phyloP scores from a whole-genome alignment of 2,113 vertebrate species.

The Spea bombifrons region DNA sequence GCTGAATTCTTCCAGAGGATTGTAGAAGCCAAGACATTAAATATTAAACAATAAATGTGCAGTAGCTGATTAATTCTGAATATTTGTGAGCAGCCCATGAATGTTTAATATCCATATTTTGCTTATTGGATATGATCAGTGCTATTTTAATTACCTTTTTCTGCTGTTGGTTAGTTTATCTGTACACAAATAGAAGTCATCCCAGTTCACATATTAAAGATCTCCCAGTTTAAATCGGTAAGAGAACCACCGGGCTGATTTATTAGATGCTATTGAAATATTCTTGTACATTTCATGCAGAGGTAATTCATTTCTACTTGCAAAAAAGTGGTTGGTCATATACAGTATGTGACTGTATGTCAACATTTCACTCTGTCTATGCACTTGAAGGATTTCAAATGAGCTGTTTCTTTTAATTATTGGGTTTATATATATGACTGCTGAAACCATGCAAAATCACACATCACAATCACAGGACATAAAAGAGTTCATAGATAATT shows the following conservation, averaged over 20 bases:
- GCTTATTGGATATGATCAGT: slow-evolving; percentile 67
- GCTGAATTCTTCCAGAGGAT: slow-evolving; percentile 63
- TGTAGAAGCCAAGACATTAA: slow-evolving; percentile 67
- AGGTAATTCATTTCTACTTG: not conserved
- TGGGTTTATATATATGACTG: too few relatives aligned
- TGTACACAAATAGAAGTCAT: slow-evolving; percentile 10
- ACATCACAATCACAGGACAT: too few relatives aligned
- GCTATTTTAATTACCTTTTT: slow-evolving; percentile 49
- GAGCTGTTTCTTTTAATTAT: too few relatives aligned
- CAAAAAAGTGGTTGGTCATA: too few relatives aligned
- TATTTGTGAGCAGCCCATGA: slow-evolving; percentile 67
- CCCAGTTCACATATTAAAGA: slow-evolving; percentile 25
- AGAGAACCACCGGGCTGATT: not conserved
- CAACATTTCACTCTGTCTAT: too few relatives aligned
- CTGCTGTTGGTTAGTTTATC: slow-evolving; percentile 16
- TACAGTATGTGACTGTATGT: too few relatives aligned
- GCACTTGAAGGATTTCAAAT: too few relatives aligned
- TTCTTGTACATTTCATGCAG: not conserved
- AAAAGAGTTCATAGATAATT: too few relatives aligned
- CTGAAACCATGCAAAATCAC: too few relatives aligned
- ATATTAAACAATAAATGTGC: slow-evolving; percentile 76
- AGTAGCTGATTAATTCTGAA: slow-evolving; percentile 72
- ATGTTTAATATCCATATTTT: slow-evolving; percentile 71
- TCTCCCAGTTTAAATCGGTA: not conserved
- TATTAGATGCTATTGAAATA: not conserved